A percentile compares a stretch with the other conserved stretches of the same genome.
Conservation (phyloP, 2,797 vertebrate species). For the Malacoraja senta region DNA sequence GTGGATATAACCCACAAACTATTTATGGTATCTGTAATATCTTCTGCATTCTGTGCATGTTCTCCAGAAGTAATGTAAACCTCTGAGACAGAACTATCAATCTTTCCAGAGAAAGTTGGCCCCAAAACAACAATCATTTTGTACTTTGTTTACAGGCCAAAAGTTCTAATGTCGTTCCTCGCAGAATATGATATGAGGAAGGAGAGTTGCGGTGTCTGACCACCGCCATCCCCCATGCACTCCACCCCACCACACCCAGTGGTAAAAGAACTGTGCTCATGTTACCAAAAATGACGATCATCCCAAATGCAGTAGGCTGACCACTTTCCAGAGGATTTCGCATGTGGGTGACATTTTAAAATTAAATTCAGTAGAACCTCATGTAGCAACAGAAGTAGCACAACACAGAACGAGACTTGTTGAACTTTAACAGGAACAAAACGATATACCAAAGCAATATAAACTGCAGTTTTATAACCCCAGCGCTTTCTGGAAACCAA, state of each 20-base stretch:
- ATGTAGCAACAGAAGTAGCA: no score
- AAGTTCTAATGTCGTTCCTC: not conserved
- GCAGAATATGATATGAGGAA: not conserved
- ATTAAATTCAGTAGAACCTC: not conserved
- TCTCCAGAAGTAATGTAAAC: not conserved
- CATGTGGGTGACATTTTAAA: not conserved
- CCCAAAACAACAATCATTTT: constrained; percentile 16
- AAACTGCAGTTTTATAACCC: not conserved
- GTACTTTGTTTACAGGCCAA: not conserved
- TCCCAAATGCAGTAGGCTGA: not conserved
- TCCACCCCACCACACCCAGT: not conserved
- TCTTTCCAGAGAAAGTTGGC: constrained; percentile 30
- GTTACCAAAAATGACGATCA: not conserved
- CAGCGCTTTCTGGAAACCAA: not conserved
- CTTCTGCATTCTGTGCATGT: not conserved
- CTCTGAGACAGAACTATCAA: not conserved
- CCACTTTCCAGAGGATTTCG: not conserved
- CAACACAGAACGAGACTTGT: not conserved
- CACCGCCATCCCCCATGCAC: not conserved
- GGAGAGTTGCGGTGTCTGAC: not conserved
- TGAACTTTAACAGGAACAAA: not conserved
- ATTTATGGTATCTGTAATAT: constrained; percentile 11
- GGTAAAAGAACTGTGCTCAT: not conserved
- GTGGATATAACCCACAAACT: not conserved
- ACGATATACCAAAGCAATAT: not conserved